phyloP scores from a whole-genome alignment of 2,113 vertebrate species.

The Rhabdornis inornatus region DNA sequence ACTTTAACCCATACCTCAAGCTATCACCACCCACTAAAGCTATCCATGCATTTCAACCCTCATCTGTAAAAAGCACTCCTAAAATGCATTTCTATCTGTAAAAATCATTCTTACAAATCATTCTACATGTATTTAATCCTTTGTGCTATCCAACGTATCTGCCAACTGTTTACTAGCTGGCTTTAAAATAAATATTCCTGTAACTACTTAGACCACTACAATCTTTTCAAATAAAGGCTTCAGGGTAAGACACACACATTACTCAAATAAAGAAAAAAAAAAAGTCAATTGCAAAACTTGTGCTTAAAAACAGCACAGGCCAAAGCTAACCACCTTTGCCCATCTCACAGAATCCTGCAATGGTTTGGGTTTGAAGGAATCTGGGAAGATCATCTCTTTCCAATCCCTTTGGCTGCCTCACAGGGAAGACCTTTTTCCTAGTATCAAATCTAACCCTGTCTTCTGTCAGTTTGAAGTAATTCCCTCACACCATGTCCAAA shows the following conservation, averaged over 20 bases:
- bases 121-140: background rate
- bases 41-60: background rate
- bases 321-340: background rate
- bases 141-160: background rate
- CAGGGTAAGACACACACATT: background rate
- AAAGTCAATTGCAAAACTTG: background rate
- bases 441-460: background rate
- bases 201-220: background rate
- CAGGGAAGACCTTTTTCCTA: background rate
- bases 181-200: background rate
- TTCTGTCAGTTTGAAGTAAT: background rate
- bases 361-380: background rate
- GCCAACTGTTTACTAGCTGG: background rate
- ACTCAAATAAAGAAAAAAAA: background rate
- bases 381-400: background rate
- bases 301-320: background rate
- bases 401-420: background rate
- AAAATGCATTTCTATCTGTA: background rate
- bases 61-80: background rate
- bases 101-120: background rate
- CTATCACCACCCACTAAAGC: background rate
- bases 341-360: background rate
- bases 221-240: background rate
- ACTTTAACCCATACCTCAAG: background rate
- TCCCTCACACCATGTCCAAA: background rate